Evolutionary conservation across 2,888 invertebrate species (phyloP).

Genomic region (Congeria kusceri): DNA sequence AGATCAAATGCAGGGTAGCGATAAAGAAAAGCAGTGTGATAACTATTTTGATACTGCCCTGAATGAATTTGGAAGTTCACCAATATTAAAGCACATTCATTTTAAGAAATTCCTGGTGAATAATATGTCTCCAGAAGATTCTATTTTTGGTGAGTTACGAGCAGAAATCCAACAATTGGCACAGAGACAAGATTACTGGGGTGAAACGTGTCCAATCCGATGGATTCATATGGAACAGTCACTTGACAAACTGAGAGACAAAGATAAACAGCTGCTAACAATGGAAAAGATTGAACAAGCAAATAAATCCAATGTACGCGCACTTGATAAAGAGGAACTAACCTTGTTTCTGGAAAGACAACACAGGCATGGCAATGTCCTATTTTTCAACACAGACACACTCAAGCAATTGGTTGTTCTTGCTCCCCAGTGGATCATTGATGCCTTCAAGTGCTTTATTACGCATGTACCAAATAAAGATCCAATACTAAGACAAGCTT

Average conservation of each 20-base stretch:
- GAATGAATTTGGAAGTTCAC: constrained; percentile 23
- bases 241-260: constrained; percentile 22
- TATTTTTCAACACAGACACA: constrained; percentile 45
- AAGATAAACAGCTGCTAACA: constrained; percentile 34
- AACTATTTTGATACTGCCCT: constrained; percentile 47
- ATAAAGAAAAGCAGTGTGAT: constrained; percentile 40
- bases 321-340: constrained; percentile 14
- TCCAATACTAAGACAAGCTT: constrained; percentile 12
- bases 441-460: constrained; percentile 54
- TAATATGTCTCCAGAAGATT: constrained; percentile 18
- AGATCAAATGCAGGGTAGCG: constrained; percentile 35
- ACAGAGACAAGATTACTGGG: constrained; percentile 33
- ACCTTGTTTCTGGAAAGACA: constrained; percentile 44
- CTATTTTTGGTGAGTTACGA: constrained; percentile 19
- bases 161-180: constrained; percentile 33
- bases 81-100: constrained; percentile 29
- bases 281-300: constrained; percentile 18
- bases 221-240: constrained; percentile 53
- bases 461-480: constrained; percentile 37
- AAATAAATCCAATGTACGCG: constrained; percentile 15
- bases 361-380: constrained; percentile 49
- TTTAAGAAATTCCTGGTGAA: constrained; percentile 35
- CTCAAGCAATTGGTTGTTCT: constrained; percentile 40
- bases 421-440: constrained; percentile 57
- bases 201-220: constrained; percentile 42